These are phyloP conservation scores for Ganaspis brasiliensis DNA, from an alignment of 2,888 invertebrate genomes.

Conservation along the genomic window DNA sequence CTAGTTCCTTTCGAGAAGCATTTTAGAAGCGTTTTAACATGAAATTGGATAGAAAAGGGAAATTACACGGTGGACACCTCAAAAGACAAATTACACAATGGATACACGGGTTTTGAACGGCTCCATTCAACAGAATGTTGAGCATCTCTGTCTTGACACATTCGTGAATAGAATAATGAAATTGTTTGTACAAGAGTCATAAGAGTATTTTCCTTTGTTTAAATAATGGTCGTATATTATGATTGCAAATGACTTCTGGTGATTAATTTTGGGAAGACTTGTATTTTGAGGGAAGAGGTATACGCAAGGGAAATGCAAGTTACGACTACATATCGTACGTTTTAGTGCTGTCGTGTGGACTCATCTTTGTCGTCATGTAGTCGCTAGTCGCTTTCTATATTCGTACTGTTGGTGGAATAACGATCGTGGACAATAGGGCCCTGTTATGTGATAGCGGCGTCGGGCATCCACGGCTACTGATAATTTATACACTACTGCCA, in stretches of 20 bases:
- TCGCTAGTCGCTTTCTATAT: constrained; percentile 40
- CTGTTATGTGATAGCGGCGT: constrained; percentile 67
- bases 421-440: constrained; percentile 72
- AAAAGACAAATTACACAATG: neutral
- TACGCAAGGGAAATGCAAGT: constrained; percentile 24
- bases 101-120: neutral
- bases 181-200: neutral
- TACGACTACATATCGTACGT: constrained; percentile 33
- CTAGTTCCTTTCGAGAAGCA: too few species aligned
- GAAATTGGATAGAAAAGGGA: neutral
- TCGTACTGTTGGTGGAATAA: constrained; percentile 59
- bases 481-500: constrained; percentile 74
- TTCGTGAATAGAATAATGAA: neutral
- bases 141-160: neutral
- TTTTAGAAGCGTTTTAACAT: neutral
- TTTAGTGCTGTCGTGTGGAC: constrained; percentile 30
- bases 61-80: neutral
- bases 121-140: neutral
- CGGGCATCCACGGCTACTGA: constrained; percentile 73
- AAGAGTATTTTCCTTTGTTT: neutral
- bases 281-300: neutral
- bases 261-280: constrained; percentile 32
- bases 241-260: constrained; percentile 20
- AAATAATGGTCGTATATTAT: neutral
- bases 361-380: constrained; percentile 40